A percentile compares a stretch with the other conserved stretches of the same genome.
Conservation (phyloP, 2,888 invertebrate genomes). For the Catocala fraxini region DNA sequence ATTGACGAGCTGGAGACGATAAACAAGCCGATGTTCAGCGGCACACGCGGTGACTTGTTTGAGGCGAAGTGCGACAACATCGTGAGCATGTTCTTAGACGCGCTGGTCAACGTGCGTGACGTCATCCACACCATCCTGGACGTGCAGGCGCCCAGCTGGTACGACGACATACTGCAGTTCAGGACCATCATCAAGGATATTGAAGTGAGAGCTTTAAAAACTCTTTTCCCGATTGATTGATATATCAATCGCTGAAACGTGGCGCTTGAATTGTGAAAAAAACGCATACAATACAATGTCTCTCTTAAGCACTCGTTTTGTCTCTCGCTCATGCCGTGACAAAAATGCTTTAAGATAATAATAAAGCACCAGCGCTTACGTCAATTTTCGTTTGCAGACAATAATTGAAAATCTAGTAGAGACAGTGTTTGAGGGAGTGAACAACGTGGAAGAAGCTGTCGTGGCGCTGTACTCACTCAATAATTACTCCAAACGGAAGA, state of each 20-base stretch:
- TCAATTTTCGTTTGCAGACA: constrained; percentile 79
- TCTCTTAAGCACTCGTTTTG: no score
- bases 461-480: constrained; percentile 92
- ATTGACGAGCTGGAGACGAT: constrained; percentile 91
- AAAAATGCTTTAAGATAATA: no score
- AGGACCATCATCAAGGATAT: constrained; percentile 88
- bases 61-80: constrained; percentile 90
- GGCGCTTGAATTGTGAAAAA: no score
- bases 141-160: constrained; percentile 94
- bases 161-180: constrained; percentile 90
- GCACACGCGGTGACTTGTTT: constrained; percentile 90
- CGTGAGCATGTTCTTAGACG: constrained; percentile 91
- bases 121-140: constrained; percentile 91
- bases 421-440: constrained; percentile 92
- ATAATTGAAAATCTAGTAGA: constrained; percentile 94
- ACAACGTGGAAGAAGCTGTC: constrained; percentile 94
- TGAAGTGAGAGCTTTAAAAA: constrained; percentile 71
- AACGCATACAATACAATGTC: no score
- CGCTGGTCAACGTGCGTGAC: constrained; percentile 87
- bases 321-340: no score
- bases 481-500: constrained; percentile 92
- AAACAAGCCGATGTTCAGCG: constrained; percentile 92
- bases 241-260: no score
- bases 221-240: no score
- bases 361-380: no score